These are phyloP conservation scores for Tupaia chinensis DNA, from an alignment of 2,113 vertebrate species.

Conservation along the genomic window DNA sequence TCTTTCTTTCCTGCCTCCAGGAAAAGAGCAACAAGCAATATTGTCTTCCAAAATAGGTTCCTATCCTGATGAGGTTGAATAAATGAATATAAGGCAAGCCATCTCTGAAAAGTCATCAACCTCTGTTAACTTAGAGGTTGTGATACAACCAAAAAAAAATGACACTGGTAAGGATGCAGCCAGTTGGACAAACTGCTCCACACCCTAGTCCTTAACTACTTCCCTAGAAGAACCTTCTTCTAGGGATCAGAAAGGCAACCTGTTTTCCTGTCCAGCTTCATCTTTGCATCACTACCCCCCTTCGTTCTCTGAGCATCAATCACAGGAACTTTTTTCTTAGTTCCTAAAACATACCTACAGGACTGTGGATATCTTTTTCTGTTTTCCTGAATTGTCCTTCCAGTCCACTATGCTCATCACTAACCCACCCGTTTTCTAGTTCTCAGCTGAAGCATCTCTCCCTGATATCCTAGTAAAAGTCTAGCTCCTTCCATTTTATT, in stretches of 20 bases:
- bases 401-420: rapidly evolving
- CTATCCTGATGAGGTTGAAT: neutral
- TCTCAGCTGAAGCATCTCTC: neutral
- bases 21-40: neutral
- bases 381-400: neutral
- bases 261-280: neutral
- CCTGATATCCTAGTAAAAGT: neutral
- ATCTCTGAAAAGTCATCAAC: neutral
- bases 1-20: neutral
- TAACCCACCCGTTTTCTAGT: neutral
- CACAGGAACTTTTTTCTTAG: neutral
- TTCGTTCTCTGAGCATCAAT: neutral
- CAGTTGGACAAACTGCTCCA: neutral
- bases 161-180: neutral
- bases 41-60: neutral
- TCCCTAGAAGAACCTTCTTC: neutral
- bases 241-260: neutral
- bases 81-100: neutral
- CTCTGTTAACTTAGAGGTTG: neutral
- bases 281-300: neutral
- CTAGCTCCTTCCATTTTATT: neutral
- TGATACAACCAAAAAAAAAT: neutral
- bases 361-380: neutral
- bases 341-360: neutral
- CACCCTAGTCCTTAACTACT: neutral